A percentile compares a stretch with the other conserved stretches of the same genome.
phyloP scores from a whole-genome alignment of 1,140 invertebrate species.

The Planococcus citri region DNA sequence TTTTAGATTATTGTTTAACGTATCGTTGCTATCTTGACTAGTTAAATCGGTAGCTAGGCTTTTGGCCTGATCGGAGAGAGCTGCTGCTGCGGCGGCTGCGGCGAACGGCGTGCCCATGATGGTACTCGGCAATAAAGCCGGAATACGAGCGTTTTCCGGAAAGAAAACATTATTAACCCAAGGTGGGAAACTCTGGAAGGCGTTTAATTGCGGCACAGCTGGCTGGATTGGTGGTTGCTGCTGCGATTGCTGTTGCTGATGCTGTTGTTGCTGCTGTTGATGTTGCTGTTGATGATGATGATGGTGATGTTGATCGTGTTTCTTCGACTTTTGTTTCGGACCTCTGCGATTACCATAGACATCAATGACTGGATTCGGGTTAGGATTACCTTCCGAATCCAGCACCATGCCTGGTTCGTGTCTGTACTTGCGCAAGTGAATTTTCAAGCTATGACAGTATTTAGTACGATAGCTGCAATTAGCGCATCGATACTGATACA shows the following conservation, averaged over 20 bases:
- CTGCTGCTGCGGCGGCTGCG: not conserved
- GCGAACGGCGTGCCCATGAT: constrained; percentile 21
- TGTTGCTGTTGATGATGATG: constrained; percentile 8
- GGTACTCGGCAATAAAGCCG: not conserved
- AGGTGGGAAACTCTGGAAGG: not conserved
- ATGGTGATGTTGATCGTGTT: constrained; percentile 21
- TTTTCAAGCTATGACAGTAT: constrained; percentile 93
- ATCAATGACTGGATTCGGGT: constrained; percentile 75
- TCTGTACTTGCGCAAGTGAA: constrained; percentile 83
- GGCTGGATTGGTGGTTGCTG: not conserved
- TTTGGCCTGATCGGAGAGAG: constrained; percentile 8
- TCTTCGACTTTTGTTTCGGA: constrained; percentile 51
- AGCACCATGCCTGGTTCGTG: constrained; percentile 70
- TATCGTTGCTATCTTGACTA: not conserved
- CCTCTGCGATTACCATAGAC: constrained; percentile 78
- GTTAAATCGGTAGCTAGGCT: not conserved
- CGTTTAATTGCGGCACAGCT: not conserved
- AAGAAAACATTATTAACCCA: not conserved
- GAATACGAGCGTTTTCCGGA: not conserved
- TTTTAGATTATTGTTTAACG: not conserved
- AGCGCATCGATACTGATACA: constrained; percentile 90
- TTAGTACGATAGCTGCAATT: constrained; percentile 97
- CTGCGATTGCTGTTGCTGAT: not conserved
- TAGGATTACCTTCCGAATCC: constrained; percentile 75
- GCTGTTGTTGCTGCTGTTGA: not conserved